These are phyloP conservation scores for Aphyosemion australe DNA, from an alignment of 2,113 vertebrate genomes.

Conservation along the genomic window DNA sequence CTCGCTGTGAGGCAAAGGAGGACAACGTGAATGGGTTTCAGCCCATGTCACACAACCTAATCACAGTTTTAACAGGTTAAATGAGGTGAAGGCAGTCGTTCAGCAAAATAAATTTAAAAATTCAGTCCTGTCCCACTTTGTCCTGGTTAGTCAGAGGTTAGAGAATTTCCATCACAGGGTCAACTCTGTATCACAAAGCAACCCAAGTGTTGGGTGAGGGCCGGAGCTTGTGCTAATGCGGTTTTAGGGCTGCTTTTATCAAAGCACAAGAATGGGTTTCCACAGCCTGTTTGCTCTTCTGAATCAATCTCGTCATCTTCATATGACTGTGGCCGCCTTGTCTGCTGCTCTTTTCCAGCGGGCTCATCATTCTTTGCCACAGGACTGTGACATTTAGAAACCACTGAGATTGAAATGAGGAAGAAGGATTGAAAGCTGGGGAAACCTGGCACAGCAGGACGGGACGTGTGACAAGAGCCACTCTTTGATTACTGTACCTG, in stretches of 20 bases:
- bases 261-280: neutral
- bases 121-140: too few relatives aligned
- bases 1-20: slow-evolving; percentile 81
- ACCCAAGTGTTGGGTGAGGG: too few relatives aligned
- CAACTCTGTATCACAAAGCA: too few relatives aligned
- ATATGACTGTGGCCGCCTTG: neutral
- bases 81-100: too few relatives aligned
- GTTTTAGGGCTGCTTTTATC: too few relatives aligned
- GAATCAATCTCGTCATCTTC: neutral
- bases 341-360: neutral
- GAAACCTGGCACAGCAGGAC: neutral
- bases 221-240: too few relatives aligned
- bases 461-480: neutral
- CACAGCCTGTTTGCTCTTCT: neutral
- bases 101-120: too few relatives aligned
- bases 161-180: too few relatives aligned
- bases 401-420: slow-evolving; percentile 24
- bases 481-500: slow-evolving; percentile 79
- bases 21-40: too few relatives aligned
- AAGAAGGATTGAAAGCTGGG: slow-evolving; percentile 13
- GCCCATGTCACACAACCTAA: too few relatives aligned
- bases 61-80: too few relatives aligned
- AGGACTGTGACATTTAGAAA: slow-evolving; percentile 6
- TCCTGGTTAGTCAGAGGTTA: too few relatives aligned
- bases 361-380: slow-evolving; percentile 9